phyloP scores from a whole-genome alignment of 2,888 invertebrate species.

The Rhodophaea formosa region DNA sequence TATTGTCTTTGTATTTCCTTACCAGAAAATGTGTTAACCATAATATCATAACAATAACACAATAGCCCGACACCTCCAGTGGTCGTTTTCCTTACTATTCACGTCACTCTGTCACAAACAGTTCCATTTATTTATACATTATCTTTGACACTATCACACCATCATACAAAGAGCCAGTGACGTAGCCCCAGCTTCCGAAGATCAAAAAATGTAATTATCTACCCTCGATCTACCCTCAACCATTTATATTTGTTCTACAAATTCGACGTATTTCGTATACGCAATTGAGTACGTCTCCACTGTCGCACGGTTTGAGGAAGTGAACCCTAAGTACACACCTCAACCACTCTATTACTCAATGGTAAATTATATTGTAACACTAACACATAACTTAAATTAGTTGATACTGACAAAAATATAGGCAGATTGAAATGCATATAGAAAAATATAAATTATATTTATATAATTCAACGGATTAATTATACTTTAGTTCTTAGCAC shows the following conservation, averaged over 20 bases:
- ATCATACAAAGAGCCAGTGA: constrained; percentile 53
- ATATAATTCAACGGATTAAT: too few relatives aligned
- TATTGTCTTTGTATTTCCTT: background rate
- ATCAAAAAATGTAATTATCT: constrained; percentile 82
- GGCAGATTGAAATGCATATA: too few relatives aligned
- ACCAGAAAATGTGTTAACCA: background rate
- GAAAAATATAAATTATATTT: too few relatives aligned
- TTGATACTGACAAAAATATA: too few relatives aligned
- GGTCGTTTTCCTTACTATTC: constrained; percentile 10
- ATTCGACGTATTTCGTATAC: constrained; percentile 74
- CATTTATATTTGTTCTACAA: constrained; percentile 81
- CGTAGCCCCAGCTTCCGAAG: constrained; percentile 69
- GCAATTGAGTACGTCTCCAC: constrained; percentile 60
- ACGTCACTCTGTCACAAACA: constrained; percentile 11
- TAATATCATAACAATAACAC: background rate
- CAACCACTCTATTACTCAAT: too few relatives aligned
- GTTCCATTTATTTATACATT: constrained; percentile 37
- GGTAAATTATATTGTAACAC: too few relatives aligned
- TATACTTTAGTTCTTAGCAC: too few relatives aligned
- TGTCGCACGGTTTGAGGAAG: constrained; percentile 26
- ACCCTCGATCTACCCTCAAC: constrained; percentile 79
- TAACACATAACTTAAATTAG: too few relatives aligned
- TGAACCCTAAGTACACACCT: background rate
- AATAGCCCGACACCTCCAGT: background rate
- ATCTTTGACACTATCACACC: constrained; percentile 74